A percentile compares a stretch with the other conserved stretches of the same genome.
Evolutionary conservation across 1,140 invertebrate genomes (phyloP).

Genomic region (Leguminivora glycinivorella): DNA sequence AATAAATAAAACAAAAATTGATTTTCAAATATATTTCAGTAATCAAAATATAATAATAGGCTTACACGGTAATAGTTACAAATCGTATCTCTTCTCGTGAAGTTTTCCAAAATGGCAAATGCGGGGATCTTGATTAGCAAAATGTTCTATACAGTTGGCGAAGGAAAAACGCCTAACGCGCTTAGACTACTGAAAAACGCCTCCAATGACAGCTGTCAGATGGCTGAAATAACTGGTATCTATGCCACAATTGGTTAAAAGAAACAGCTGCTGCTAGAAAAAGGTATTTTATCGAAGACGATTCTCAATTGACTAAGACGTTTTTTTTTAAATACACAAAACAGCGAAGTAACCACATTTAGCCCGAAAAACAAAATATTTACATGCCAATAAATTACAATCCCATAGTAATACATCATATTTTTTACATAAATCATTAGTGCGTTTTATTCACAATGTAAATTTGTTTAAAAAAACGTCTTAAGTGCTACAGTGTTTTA

Average conservation of each 20-base stretch:
- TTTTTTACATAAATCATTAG: constrained; percentile 64
- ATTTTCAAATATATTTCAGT: constrained; percentile 78
- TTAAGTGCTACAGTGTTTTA: constrained; percentile 55
- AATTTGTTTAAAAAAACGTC: constrained; percentile 48
- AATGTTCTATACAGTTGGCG: constrained; percentile 43
- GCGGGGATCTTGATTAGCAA: constrained; percentile 29
- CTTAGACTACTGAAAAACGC: constrained; percentile 11
- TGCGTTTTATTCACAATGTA: constrained; percentile 70
- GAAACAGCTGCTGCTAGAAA: neutral
- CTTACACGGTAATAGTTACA: constrained; percentile 77
- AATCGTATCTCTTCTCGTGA: constrained; percentile 66
- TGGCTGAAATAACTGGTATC: neutral
- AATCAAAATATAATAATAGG: constrained; percentile 79
- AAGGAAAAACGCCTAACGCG: constrained; percentile 31
- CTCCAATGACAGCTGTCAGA: constrained; percentile 13
- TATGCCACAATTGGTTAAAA: neutral
- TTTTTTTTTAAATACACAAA: constrained; percentile 27
- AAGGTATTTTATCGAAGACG: neutral
- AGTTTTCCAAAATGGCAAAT: constrained; percentile 42
- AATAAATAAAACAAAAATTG: constrained; percentile 55
- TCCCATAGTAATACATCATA: constrained; percentile 56
- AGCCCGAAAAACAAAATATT: constrained; percentile 48
- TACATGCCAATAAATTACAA: constrained; percentile 65
- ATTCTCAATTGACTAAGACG: neutral
- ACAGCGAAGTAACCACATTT: constrained; percentile 41